phyloP scores from a whole-genome alignment of 2,113 vertebrate genomes.

The Lates calcarifer region DNA sequence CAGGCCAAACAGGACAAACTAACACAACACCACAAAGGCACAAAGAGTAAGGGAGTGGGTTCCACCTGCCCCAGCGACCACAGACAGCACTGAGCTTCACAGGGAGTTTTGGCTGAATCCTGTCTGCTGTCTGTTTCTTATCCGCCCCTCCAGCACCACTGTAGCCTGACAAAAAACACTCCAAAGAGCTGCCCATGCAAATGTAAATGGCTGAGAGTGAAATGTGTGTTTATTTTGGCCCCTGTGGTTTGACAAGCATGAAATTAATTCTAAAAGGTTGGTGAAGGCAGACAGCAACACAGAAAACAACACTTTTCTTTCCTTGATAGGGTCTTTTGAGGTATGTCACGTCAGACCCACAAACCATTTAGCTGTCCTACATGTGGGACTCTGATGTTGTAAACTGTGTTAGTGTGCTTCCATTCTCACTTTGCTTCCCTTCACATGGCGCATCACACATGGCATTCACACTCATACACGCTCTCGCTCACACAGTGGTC shows the following conservation, averaged over 20 bases:
- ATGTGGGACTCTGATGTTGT: constrained; percentile 8
- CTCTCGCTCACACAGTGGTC: constrained; percentile 51
- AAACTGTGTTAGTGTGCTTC: constrained; percentile 27
- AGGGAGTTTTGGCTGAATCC: constrained; percentile 33
- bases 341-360: constrained; percentile 8
- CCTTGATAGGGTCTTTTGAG: background rate
- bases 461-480: constrained; percentile 44
- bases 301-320: constrained; percentile 15
- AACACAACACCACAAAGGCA: constrained; percentile 49
- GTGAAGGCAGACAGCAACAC: background rate
- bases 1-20: constrained; percentile 53
- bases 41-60: constrained; percentile 33
- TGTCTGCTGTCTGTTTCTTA: constrained; percentile 46
- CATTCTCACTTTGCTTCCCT: constrained; percentile 50
- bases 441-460: constrained; percentile 41
- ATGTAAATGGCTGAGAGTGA: constrained; percentile 52
- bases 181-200: constrained; percentile 45
- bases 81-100: constrained; percentile 30
- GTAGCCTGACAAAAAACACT: constrained; percentile 21
- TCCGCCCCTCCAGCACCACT: constrained; percentile 26
- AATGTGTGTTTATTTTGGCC: constrained; percentile 59
- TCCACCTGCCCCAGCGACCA: constrained; percentile 53
- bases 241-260: constrained; percentile 56
- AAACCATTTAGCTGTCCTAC: background rate
- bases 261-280: constrained; percentile 56